Conservation (phyloP, 2,797 vertebrate genomes). For the Octomys mimax region DNA sequence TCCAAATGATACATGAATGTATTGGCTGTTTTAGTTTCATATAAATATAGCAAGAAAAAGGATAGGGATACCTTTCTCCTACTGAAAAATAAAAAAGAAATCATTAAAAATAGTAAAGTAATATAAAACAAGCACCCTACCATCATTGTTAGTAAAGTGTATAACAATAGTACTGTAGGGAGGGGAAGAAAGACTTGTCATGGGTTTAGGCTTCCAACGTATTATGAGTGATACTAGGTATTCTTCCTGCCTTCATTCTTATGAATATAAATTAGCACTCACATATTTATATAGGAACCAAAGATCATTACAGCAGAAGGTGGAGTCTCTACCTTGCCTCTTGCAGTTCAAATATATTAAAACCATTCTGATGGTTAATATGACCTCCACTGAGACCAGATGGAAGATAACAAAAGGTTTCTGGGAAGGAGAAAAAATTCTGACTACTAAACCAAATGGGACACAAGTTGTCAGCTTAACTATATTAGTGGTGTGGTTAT, state of each 20-base stretch:
- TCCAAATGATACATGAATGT: neutral
- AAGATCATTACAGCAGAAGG: neutral
- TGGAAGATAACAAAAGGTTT: neutral
- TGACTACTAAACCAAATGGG: neutral
- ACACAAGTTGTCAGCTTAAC: neutral
- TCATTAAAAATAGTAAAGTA: neutral
- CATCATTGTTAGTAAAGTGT: neutral
- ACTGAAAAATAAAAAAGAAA: neutral
- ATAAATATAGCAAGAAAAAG: neutral
- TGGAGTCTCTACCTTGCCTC: neutral
- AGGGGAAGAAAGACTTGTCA: neutral
- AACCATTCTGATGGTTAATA: neutral
- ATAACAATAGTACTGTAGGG: neutral
- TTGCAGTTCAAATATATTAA: conserved; percentile 24
- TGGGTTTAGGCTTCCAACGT: neutral
- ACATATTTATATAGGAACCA: neutral
- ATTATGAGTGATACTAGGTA: neutral
- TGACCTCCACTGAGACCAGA: neutral
- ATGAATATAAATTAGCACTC: neutral
- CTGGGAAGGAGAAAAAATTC: neutral
- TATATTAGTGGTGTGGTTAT: neutral
- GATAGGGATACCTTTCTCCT: neutral
- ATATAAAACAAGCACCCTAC: neutral
- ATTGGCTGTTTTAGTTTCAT: neutral
- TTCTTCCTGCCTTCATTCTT: neutral